Evolutionary conservation across 2,888 invertebrate species (phyloP), one percentile per base, ranked within the genome.

Genomic region (Macaria notata): DNA sequence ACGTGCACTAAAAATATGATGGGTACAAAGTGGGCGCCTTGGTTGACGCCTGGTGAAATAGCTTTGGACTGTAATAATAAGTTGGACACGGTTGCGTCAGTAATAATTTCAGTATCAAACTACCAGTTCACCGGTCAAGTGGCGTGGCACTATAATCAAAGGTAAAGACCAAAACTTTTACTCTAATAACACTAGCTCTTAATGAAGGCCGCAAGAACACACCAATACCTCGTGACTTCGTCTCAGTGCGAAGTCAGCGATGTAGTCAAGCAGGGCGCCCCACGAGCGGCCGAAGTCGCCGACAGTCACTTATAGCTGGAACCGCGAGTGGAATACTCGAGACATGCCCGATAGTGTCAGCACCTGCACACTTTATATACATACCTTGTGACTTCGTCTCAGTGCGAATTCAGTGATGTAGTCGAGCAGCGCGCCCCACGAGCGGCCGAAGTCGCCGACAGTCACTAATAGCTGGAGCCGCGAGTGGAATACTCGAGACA

Each of bases 231-330:
- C 99, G 57, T 98, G 97, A 83, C 98, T 99, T 82, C 96, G 96
- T 73, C 96, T 95, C 48, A 98, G 91, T 0, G 99, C 98, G 9
- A 98, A 96, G 83, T 97, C 96, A 73, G 98, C 98, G 75, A 99
- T 97, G 75, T 98, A 98, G 75, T 98, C 97, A 42, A 99, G 92
- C 19, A 99, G 93, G 3, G 98, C 93, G 0, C 96, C 95, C 99
- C 99, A 99, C 0, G 98, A 98, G 52, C 97, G 93, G 50, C 95
- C 95, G 89, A 99, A 99, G 91, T 99, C 98, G 0, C 97, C 98
- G 30, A 97, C 91, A 52, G 95, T 93, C 76, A 95, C 95, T 19
- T 99, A 92, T 50, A 98, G 92, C 72, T 95, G 95, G 68, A 98
- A 94, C 81, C 98, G 96, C 0, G 97, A 96, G 79, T 98, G 98